A percentile compares a stretch with the other conserved stretches of the same genome.
phyloP scores from a whole-genome alignment of 2,113 vertebrate species.

The Columba janthina region DNA sequence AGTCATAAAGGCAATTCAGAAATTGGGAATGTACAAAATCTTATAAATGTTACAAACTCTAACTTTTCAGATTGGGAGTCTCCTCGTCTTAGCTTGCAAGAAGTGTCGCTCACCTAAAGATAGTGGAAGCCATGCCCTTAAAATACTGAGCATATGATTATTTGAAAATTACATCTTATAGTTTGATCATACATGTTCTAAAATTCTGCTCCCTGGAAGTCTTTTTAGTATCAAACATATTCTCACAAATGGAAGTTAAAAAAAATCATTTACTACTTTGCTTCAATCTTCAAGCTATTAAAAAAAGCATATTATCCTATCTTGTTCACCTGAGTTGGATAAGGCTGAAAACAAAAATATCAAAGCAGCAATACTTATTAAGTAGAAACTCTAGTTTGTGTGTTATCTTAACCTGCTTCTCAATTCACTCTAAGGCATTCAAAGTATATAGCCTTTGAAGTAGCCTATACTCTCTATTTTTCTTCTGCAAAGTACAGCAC shows the following conservation, averaged over 20 bases:
- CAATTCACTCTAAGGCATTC: neutral
- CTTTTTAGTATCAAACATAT: neutral
- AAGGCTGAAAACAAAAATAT: neutral
- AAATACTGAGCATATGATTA: neutral
- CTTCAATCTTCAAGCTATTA: neutral
- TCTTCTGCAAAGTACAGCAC: neutral
- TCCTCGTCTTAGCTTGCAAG: neutral
- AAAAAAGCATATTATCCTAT: slow-evolving; percentile 7
- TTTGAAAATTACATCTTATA: neutral
- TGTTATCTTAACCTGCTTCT: neutral
- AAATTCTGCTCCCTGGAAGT: neutral
- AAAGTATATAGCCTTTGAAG: slow-evolving; percentile 2
- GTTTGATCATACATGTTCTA: neutral
- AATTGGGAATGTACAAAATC: neutral
- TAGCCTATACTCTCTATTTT: neutral
- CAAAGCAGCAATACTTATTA: slow-evolving; percentile 1
- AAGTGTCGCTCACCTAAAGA: neutral
- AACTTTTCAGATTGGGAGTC: neutral
- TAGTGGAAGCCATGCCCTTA: neutral
- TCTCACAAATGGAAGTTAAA: neutral
- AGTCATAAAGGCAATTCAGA: neutral
- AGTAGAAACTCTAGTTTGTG: neutral
- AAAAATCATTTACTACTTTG: neutral
- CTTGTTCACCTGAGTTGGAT: neutral
- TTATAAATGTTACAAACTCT: neutral